Evolutionary conservation across 2,113 vertebrate species (phyloP).

Genomic region (Hippocampus mohnikei): DNA sequence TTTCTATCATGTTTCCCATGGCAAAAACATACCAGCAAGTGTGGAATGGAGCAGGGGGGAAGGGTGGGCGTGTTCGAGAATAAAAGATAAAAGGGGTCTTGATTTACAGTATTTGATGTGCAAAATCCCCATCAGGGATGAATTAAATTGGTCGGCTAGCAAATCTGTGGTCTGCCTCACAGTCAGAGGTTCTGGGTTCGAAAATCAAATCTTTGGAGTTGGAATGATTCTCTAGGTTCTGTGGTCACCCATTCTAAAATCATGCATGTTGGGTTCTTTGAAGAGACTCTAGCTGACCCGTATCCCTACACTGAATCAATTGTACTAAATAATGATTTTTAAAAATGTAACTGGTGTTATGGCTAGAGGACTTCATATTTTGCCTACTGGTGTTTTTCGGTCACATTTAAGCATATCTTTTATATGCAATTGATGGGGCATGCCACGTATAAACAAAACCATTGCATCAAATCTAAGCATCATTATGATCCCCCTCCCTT

Average conservation of each 20-base stretch:
- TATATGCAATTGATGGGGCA: not conserved
- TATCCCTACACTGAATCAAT: too few relatives aligned
- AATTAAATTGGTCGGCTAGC: not conserved
- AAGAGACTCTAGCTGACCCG: too few relatives aligned
- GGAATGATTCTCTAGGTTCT: not conserved
- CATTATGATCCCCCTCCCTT: not conserved
- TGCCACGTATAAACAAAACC: not conserved
- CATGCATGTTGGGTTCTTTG: too few relatives aligned
- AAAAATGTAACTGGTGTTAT: not conserved
- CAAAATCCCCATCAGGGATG: not conserved
- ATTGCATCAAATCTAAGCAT: not conserved
- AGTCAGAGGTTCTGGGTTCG: not conserved
- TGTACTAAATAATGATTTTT: too few relatives aligned
- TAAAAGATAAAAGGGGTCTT: not conserved
- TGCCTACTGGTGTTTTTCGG: not conserved
- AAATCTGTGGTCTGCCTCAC: not conserved
- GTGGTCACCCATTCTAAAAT: too few relatives aligned
- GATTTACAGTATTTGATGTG: not conserved
- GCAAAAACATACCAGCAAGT: conserved; percentile 32
- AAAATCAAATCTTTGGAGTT: not conserved
- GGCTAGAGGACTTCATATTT: not conserved
- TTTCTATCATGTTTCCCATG: conserved; percentile 6
- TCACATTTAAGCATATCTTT: not conserved
- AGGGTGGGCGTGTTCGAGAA: not conserved
- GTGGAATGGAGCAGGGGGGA: not conserved